These are phyloP conservation scores for Osmoderma eremita DNA, from an alignment of 2,888 invertebrate species.

Conservation along the genomic window DNA sequence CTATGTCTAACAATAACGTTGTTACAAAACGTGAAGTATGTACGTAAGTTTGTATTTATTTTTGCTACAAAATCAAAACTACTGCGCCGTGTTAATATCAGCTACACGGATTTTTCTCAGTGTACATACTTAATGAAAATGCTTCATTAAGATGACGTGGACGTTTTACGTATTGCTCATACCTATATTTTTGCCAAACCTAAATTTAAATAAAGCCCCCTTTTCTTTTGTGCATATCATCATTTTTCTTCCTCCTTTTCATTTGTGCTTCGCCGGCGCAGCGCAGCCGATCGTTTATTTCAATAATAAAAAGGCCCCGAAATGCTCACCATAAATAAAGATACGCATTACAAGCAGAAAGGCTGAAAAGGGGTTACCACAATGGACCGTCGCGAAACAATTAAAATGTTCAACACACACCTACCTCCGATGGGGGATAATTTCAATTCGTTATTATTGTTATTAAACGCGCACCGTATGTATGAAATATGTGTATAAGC, in stretches of 20 bases:
- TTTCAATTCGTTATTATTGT: constrained; percentile 41
- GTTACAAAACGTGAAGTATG: too few species aligned
- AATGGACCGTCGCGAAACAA: constrained; percentile 41
- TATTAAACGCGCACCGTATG: constrained; percentile 8
- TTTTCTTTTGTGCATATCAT: constrained; percentile 32
- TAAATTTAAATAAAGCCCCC: constrained; percentile 26
- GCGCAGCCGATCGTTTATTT: constrained; percentile 35
- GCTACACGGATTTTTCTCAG: too few species aligned
- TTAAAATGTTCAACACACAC: constrained; percentile 42
- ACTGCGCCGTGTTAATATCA: too few species aligned
- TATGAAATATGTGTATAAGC: constrained; percentile 2
- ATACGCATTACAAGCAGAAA: constrained; percentile 36
- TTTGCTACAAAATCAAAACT: too few species aligned
- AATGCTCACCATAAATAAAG: constrained; percentile 37
- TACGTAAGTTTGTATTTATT: too few species aligned
- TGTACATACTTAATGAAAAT: too few species aligned
- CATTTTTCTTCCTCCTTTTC: constrained; percentile 19
- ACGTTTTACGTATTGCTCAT: not conserved
- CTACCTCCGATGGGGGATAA: constrained; percentile 40
- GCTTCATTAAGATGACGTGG: too few species aligned
- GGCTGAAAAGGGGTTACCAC: constrained; percentile 18
- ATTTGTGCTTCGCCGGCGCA: not conserved
- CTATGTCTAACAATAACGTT: too few species aligned
- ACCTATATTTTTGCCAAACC: constrained; percentile 27
- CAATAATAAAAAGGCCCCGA: constrained; percentile 35